A percentile compares a stretch with the other conserved stretches of the same genome.
These are phyloP conservation scores for Mizuhopecten yessoensis DNA, from an alignment of 1,140 invertebrate species.

Conservation along the genomic window DNA sequence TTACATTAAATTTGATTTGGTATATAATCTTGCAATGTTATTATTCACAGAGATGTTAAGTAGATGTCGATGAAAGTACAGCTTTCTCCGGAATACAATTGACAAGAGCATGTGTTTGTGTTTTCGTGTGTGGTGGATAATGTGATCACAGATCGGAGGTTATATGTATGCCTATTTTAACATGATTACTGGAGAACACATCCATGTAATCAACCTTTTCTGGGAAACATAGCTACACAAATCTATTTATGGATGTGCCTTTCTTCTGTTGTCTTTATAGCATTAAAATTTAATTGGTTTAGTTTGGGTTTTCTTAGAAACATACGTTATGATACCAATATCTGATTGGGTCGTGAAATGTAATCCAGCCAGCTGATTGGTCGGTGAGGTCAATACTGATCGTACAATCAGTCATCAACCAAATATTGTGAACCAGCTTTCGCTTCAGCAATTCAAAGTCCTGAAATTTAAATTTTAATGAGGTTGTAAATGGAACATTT, in stretches of 20 bases:
- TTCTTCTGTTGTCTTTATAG: neutral
- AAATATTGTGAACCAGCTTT: neutral
- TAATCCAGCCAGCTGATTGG: neutral
- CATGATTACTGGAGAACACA: neutral
- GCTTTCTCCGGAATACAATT: neutral
- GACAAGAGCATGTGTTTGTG: neutral
- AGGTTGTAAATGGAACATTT: slow-evolving; percentile 11
- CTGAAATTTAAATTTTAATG: slow-evolving; percentile 40
- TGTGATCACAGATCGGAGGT: neutral
- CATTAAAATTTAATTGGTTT: neutral
- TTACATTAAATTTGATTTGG: neutral
- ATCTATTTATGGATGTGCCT: neutral
- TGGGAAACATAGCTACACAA: neutral
- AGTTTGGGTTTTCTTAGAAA: neutral
- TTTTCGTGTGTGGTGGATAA: neutral
- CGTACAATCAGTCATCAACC: neutral
- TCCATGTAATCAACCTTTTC: neutral
- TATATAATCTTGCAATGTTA: neutral
- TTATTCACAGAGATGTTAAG: neutral
- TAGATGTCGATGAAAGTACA: neutral
- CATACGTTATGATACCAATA: slow-evolving; percentile 1
- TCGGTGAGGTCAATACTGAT: neutral
- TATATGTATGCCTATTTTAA: neutral
- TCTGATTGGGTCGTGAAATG: neutral
- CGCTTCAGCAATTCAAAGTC: neutral